Percentiles rank a stretch among this genome's conserved stretches.
Evolutionary conservation across 2,113 vertebrate species (phyloP).

Genomic region (Oreocharis arfaki): DNA sequence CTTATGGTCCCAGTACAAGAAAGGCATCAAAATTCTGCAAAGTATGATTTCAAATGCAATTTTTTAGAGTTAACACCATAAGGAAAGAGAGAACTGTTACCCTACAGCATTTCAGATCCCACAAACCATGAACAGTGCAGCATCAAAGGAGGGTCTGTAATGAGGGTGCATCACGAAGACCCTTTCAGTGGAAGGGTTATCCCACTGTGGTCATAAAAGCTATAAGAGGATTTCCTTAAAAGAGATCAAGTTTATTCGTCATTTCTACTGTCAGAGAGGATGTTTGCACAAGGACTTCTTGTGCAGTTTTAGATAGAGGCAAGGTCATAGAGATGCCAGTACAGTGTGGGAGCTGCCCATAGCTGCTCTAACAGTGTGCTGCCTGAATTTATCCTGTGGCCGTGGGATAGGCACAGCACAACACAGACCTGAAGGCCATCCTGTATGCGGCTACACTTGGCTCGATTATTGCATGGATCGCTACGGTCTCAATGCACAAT

Average conservation of each 20-base stretch:
- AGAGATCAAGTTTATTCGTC: neutral
- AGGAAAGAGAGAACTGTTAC: neutral
- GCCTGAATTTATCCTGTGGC: neutral
- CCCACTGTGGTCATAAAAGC: neutral
- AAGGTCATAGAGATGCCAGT: fast-evolving
- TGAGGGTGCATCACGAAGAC: fast-evolving
- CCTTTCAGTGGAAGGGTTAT: neutral
- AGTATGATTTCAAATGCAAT: neutral
- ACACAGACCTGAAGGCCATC: neutral
- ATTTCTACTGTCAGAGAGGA: neutral
- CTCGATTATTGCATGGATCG: neutral
- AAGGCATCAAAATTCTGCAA: neutral
- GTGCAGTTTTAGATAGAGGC: neutral
- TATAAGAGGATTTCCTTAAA: neutral
- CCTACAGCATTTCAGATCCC: neutral
- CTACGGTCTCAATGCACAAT: neutral
- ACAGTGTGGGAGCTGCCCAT: fast-evolving
- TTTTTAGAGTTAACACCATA: neutral
- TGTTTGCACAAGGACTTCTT: neutral
- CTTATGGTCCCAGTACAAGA: neutral
- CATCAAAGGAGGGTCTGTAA: neutral
- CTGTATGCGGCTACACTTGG: fast-evolving
- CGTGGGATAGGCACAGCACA: fast-evolving
- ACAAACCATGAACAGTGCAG: neutral
- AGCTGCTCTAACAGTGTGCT: fast-evolving